Evolutionary conservation across 2,888 invertebrate genomes (phyloP), one percentile per base, ranked within the genome.

Genomic region (Aporophyla lueneburgensis): DNA sequence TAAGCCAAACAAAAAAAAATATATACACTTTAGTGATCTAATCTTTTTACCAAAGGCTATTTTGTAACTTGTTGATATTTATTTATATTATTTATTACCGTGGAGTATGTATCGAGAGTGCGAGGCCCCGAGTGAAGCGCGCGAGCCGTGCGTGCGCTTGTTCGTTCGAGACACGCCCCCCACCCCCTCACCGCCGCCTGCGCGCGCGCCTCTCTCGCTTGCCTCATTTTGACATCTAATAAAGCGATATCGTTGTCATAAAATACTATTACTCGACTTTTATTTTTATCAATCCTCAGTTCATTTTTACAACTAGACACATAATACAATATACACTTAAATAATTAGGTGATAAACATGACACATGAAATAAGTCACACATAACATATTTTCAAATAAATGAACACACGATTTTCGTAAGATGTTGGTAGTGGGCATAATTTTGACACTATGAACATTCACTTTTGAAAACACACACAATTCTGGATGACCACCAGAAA

Each of bases 191-290:
- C 95, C 96, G 95, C 93, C 87, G 88, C 88, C 84, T 86, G 86
- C 88, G 80, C 89, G 87, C 93, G 89, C 92, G 89, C 91, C 86
- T 91, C 90, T 86, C 91, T 89, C 90, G 88, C 91, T 80, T 83
- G 85, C 85, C 90, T 90, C 87, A 92, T 91, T 92, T 93, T 95
- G 93, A 94, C 95, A 95, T 95, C 97, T 94, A 97, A 97, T 97
- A 97, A 97, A 97, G 97, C 97, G 97, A 97, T 97, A 97, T 97
- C 97, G 97, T 97, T 97, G 97, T 97, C 97, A 97, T 97, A 97
- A 97, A 96, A 96, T 94, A 95, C 93, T 94, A 93, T 80, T 58
- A 71, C 40, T 78, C 78, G 90, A 53, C 66, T 88, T 94, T 94
- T 82, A 91, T 92, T 94, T 89, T 56, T 78, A 75, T 62, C 74